Base-by-base conservation (phyloP, 2,888 invertebrate genomes). In the Synanthedon myopaeformis region DNA sequence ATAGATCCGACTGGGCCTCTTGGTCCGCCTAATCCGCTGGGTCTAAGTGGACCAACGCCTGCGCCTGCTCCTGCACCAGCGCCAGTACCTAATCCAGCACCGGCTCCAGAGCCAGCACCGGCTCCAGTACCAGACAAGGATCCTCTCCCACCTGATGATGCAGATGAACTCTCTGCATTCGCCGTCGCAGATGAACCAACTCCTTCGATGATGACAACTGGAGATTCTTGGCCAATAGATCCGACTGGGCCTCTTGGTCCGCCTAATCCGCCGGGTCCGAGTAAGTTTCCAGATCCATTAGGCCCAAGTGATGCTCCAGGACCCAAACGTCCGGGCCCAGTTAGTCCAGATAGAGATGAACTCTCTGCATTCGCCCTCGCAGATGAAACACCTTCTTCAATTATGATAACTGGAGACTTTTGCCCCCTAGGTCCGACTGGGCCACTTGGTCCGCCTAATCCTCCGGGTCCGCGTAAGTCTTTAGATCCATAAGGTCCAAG, bases 301-400 rank as follows among this genome's bases (percentile, higher is more conserved):
- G 23, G 23, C 4, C 23, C 23, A 0, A 23, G 23, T 23, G 4
- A 1, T 23, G 4, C 23, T 0, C 4, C 23, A 23, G 23, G 23
- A 4, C 23, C 4, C 4, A 23, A 0, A 4, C 23, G 23, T 23
- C 4, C 23, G 4, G 23, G 4, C 0, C 23, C 23, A 23, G 23
- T 1, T 4, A 0, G 4, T 23, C 23, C 23, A 23, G 23, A 23
- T 23, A 4, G 4, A 4, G 23, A 23, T 23, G 23, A 12, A 42
- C 42, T 42, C 12, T 1, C 42, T 42, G 42, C 42, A n/a, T 1
- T n/a, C 4, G 42, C 45, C 12, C 55, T 42, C 42, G 55, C 50
- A 14, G 56, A 49, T 41, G 53, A 50, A 17, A 41, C 0, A 4
- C 4, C 53, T 49, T 58, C 55, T 49, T 59, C 60, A 19, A 61